Conservation (phyloP, 2,113 vertebrate species). For the Tenrec ecaudatus region DNA sequence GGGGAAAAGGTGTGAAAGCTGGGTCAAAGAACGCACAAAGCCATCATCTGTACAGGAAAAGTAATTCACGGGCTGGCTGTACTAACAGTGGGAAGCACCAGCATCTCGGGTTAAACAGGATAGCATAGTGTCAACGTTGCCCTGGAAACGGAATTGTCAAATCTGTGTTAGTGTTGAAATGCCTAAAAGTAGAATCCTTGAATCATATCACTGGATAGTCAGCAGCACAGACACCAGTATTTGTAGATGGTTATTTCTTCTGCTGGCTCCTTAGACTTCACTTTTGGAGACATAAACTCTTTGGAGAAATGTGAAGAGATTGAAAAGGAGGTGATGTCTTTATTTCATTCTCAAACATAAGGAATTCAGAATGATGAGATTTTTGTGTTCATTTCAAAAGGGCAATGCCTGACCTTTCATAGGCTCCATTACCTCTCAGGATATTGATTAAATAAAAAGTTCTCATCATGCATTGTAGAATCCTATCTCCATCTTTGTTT, state of each 20-base stretch:
- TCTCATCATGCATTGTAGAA: not conserved
- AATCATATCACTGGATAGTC: not conserved
- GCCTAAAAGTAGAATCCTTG: not conserved
- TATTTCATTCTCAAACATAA: conserved; percentile 24
- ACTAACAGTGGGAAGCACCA: not conserved
- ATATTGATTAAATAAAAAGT: not conserved
- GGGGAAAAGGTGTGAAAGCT: conserved; percentile 37
- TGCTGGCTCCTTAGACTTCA: conserved; percentile 22
- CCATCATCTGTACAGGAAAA: conserved; percentile 52
- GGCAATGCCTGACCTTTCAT: conserved; percentile 41
- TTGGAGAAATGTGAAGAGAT: conserved; percentile 46
- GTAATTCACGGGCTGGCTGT: conserved; percentile 66
- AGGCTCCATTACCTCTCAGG: not conserved
- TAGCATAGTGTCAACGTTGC: conserved; percentile 18
- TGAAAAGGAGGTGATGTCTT: not conserved
- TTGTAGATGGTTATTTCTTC: conserved; percentile 17
- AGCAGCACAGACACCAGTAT: not conserved
- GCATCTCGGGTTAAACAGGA: conserved; percentile 20
- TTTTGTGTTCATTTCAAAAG: not conserved
- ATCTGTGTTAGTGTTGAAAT: conserved; percentile 5
- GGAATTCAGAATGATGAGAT: conserved; percentile 35
- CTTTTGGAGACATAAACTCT: conserved; percentile 5
- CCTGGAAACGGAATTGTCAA: conserved; percentile 58
- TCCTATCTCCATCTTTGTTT: not conserved
- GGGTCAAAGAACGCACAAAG: conserved; percentile 45